Base-by-base conservation (phyloP, 2,113 vertebrate species). In the Nothoprocta pentlandii region DNA sequence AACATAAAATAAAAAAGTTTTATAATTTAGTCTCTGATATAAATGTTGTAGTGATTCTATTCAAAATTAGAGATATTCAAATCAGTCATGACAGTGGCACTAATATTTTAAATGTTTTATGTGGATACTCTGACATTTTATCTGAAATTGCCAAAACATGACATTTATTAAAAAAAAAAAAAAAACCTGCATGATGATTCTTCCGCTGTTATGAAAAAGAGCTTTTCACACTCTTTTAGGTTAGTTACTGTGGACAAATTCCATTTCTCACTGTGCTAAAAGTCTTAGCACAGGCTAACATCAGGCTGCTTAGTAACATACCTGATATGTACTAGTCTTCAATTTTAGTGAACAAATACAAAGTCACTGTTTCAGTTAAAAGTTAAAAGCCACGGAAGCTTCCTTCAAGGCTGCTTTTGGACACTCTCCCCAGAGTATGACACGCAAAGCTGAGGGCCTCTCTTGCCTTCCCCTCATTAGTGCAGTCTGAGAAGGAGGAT, bases 51-150 rank as follows among this genome's bases (percentile, higher is more conserved):
- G 77, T 20, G 2, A 59, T 41, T 82, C 9, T 68, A 84, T 26
- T 68, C 46, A 12, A 79, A 69, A 66, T 91, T 58, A 89, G 41
- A 85, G 26, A 16, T 82, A 71, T 69, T 87, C 46, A 89, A 66
- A 59, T 9, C 23, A 14, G 75, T 77, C 56, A 36, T 63, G 61
- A 70, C 32, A 54, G 32, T 10, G 21, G 9, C n/a, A 51, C 9
- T 76, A 85, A 66, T 16, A 77, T 87, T 94, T 73, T 76, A 9
- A 93, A 73, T 21, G 64, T 71, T 25, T 56, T 63, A 46, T 77
- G 44, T 22, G 92, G 93, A 76, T 73, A 41, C 19, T 73, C 12
- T 53, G 47, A 61, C 34, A 6, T 90, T 80, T 80, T 64, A 25
- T 61, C 47, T 85, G 44, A 91, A 91, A 76, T 14, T 30, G 13